A percentile compares a stretch with the other conserved stretches of the same genome.
These are phyloP conservation scores for Gymnothorax reevesii DNA, from an alignment of 2,797 vertebrate genomes.

Conservation along the genomic window DNA sequence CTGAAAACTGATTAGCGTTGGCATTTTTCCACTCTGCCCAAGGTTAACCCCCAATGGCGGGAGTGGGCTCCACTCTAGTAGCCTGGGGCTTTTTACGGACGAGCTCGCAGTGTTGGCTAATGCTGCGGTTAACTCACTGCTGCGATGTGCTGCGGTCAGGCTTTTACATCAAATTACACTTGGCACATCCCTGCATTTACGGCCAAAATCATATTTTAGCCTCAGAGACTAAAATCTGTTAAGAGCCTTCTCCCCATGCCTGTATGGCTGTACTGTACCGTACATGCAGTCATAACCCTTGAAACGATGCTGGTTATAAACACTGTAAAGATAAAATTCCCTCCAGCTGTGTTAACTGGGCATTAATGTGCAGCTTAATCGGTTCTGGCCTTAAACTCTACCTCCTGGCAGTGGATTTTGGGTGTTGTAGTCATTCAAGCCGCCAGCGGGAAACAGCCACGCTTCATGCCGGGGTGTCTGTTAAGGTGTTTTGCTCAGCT, in stretches of 20 bases:
- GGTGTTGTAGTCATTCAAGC: background rate
- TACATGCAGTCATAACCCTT: background rate
- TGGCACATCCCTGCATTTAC: background rate
- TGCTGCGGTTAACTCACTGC: slow-evolving; percentile 43
- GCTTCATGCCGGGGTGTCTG: background rate
- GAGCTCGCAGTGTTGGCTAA: slow-evolving; percentile 43
- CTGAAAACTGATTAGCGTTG: background rate
- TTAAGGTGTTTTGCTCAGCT: background rate
- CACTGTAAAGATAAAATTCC: background rate
- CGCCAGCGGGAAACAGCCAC: background rate
- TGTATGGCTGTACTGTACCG: background rate
- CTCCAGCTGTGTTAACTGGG: background rate
- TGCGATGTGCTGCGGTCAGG: background rate
- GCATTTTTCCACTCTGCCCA: slow-evolving; percentile 8
- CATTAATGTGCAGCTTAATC: background rate
- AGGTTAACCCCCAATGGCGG: slow-evolving; percentile 30
- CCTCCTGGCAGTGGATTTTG: background rate
- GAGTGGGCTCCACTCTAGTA: slow-evolving; percentile 9
- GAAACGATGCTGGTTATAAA: background rate
- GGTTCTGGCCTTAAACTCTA: background rate
- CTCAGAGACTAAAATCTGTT: background rate
- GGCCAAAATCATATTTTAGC: background rate
- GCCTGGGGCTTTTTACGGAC: slow-evolving; percentile 34
- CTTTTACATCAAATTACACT: background rate
- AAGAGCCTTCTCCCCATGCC: background rate